Evolutionary conservation across 2,113 vertebrate species (phyloP), one percentile per base, ranked within the genome.

Genomic region (Catharus minimus): DNA sequence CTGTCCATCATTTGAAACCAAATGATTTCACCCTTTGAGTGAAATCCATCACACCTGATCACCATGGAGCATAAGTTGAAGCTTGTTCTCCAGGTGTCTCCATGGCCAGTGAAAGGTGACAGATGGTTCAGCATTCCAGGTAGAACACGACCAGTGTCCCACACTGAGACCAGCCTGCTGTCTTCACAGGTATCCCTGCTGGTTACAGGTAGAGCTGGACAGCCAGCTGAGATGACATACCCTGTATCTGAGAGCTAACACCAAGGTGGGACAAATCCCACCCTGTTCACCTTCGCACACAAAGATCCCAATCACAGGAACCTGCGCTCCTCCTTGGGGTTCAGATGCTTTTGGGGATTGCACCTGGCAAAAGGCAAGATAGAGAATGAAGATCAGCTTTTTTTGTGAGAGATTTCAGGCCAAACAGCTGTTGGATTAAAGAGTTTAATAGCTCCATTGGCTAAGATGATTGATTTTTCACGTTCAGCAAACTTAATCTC

Each of bases 351-450:
- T 58, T 36, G 43, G 41, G 36, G 43, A 75, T 14, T 73, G 28
- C 50, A 85, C 28, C 52, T 94, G 69, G 86, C 47, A 84, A 78
- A 90, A 90, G 2, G 3, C 15, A 53, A 9, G 23, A 57, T 26
- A 32, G 28, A 72, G 61, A 68, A 84, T 13, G 38, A 84, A 60
- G 61, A 71, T 67, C 80, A 78, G 27, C 30, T 83, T 83, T 9
- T 9, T 61, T 65, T 89, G 22, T 44, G 38, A 67, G 68, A 77
- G n/a, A 78, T 43, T 92, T 86, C 65, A 89, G 57, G 73, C 91
- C 89, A 95, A 90, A 81, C 83, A 92, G 80, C 61, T 86, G 69
- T 38, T 75, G 77, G 44, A 86, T 86, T 77, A 88, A 88, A 77
- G 44, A 2, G 9, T 88, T 93, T 93, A 89, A 80, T 64, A 81